phyloP scores from a whole-genome alignment of 2,797 vertebrate genomes.

The Gymnoscopelus microlampas region DNA sequence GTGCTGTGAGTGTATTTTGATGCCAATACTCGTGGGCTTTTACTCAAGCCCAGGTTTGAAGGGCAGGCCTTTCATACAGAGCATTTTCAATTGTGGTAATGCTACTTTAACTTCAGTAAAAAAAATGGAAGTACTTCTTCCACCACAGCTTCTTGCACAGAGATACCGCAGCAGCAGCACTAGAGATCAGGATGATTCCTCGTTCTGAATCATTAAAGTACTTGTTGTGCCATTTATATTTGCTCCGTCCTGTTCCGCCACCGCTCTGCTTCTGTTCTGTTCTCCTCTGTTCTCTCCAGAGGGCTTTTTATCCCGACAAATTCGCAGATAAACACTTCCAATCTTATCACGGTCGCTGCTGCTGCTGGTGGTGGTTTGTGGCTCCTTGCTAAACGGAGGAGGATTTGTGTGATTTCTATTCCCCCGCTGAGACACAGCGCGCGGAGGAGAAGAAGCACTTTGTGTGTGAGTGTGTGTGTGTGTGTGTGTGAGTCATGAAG shows the following conservation, averaged over 20 bases:
- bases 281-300: slow-evolving; percentile 23
- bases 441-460: slow-evolving; percentile 24
- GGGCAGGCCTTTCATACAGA: too few species aligned
- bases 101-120: too few species aligned
- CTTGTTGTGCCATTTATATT: slow-evolving; percentile 14
- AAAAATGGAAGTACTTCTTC: too few species aligned
- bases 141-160: too few species aligned
- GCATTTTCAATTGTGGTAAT: too few species aligned
- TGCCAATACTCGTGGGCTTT: too few species aligned
- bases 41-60: too few species aligned
- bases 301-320: slow-evolving; percentile 22
- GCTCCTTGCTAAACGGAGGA: slow-evolving; percentile 14
- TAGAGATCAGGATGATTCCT: too few species aligned
- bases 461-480: not conserved
- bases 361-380: not conserved
- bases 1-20: too few species aligned
- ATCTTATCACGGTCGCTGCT: slow-evolving; percentile 20
- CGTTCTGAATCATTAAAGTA: not conserved
- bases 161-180: too few species aligned
- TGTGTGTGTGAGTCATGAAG: slow-evolving; percentile 39
- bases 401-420: slow-evolving; percentile 38
- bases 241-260: slow-evolving; percentile 20
- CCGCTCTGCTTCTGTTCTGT: slow-evolving; percentile 5
- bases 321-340: slow-evolving; percentile 32
- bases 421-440: slow-evolving; percentile 54